Percentiles rank a stretch among this genome's conserved stretches.
Evolutionary conservation across 2,888 invertebrate species (phyloP).

Genomic region (Harpalus rubripes): DNA sequence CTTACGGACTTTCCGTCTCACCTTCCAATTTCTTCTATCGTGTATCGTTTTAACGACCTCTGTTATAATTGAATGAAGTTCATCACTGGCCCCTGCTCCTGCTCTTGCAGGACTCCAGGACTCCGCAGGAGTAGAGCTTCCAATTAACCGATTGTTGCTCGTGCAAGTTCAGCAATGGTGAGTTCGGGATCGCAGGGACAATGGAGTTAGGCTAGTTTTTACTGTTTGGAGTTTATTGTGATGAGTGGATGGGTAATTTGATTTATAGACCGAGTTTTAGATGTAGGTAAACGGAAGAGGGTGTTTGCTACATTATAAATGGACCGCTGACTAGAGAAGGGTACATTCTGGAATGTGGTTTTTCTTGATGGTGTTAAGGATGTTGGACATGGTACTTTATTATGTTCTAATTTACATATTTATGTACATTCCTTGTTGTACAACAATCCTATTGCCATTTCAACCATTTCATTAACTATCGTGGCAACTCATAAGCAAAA

Average conservation of each 20-base stretch:
- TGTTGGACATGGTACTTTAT: neutral
- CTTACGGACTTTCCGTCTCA: neutral
- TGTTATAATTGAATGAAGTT: slow-evolving; percentile 3
- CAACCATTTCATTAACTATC: too few relatives aligned
- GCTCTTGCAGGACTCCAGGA: neutral
- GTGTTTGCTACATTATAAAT: neutral
- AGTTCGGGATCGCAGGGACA: neutral
- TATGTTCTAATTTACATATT: neutral
- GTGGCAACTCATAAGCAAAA: too few relatives aligned
- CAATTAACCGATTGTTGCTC: slow-evolving; percentile 2
- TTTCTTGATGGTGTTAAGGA: neutral
- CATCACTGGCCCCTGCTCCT: neutral
- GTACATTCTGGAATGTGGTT: neutral
- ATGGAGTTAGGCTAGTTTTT: neutral
- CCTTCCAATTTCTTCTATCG: neutral
- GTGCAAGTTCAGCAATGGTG: neutral
- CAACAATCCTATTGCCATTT: too few relatives aligned
- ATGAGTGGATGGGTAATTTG: neutral
- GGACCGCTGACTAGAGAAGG: neutral
- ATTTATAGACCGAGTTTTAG: slow-evolving; percentile 2
- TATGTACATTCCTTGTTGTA: neutral
- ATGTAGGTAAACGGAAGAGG: neutral
- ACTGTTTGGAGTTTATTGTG: neutral
- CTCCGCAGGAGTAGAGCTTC: neutral
- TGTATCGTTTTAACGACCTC: slow-evolving; percentile 1